Conservation (phyloP, 2,888 invertebrate genomes). For the Trissonchulus latispiculum region DNA sequence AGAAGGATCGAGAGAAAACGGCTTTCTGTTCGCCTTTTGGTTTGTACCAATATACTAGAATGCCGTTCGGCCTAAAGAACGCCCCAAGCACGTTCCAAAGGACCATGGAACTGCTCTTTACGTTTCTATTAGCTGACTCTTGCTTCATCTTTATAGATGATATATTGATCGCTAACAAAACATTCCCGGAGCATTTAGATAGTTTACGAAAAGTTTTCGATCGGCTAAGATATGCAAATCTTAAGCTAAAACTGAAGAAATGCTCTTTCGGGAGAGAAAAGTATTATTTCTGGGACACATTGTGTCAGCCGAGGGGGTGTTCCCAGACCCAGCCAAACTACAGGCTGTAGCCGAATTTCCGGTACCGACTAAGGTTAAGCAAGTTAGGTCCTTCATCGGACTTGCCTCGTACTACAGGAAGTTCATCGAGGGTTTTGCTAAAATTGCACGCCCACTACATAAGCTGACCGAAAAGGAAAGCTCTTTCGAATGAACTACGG, state of each 20-base stretch:
- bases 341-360: conserved; percentile 10
- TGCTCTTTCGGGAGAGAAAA: conserved; percentile 26
- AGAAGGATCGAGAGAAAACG: conserved; percentile 27
- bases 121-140: conserved; percentile 25
- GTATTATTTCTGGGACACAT: conserved; percentile 25
- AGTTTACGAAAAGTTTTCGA: conserved; percentile 26
- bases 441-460: conserved; percentile 5
- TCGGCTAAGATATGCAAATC: conserved; percentile 25
- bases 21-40: conserved; percentile 29
- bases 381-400: conserved; percentile 7
- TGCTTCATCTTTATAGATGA: conserved; percentile 32
- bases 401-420: not conserved
- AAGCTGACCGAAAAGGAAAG: not conserved
- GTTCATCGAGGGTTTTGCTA: conserved; percentile 1
- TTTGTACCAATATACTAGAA: conserved; percentile 31
- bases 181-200: conserved; percentile 27
- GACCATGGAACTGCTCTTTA: conserved; percentile 29
- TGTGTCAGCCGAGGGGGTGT: conserved; percentile 17
- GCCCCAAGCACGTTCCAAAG: conserved; percentile 30
- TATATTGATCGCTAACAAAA: conserved; percentile 28
- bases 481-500: conserved; percentile 25
- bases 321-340: conserved; percentile 16
- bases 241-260: conserved; percentile 30
- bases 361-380: conserved; percentile 10
- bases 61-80: conserved; percentile 33